Evolutionary conservation across 2,113 vertebrate species (phyloP).

Genomic region (Alligator mississippiensis): DNA sequence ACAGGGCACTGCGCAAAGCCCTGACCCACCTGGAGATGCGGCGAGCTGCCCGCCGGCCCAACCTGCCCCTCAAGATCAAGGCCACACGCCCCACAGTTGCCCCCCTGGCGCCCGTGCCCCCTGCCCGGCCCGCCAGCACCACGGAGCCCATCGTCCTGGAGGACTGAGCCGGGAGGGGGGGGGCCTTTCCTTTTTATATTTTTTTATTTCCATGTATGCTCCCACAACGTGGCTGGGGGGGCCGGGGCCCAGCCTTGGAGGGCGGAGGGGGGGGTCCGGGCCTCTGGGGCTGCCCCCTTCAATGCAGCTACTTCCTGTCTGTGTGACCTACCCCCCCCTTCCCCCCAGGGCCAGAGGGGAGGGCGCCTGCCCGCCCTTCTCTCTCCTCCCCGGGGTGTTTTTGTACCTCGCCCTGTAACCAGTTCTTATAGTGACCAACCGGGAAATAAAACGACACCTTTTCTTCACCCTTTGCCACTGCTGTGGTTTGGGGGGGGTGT

Average conservation of each 20-base stretch:
- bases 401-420: conserved; percentile 76
- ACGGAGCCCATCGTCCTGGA: conserved; percentile 95
- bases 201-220: not conserved
- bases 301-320: not conserved
- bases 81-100: conserved; percentile 72
- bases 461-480: conserved; percentile 39
- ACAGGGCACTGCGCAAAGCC: conserved; percentile 90
- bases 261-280: not conserved
- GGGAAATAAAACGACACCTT: conserved; percentile 72
- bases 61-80: conserved; percentile 89
- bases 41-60: conserved; percentile 89
- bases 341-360: not conserved
- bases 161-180: conserved; percentile 78
- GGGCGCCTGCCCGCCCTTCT: not conserved
- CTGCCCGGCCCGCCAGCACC: conserved; percentile 88
- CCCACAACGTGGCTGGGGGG: too few relatives aligned
- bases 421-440: conserved; percentile 71
- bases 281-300: not conserved
- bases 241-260: not conserved
- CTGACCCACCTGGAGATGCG: conserved; percentile 93
- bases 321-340: not conserved
- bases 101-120: conserved; percentile 66
- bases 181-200: not conserved
- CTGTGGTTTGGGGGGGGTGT: too few relatives aligned
- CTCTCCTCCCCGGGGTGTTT: conserved; percentile 13